Base-by-base conservation (phyloP, 2,888 invertebrate species). In the Caenorhabditis sp. region DNA sequence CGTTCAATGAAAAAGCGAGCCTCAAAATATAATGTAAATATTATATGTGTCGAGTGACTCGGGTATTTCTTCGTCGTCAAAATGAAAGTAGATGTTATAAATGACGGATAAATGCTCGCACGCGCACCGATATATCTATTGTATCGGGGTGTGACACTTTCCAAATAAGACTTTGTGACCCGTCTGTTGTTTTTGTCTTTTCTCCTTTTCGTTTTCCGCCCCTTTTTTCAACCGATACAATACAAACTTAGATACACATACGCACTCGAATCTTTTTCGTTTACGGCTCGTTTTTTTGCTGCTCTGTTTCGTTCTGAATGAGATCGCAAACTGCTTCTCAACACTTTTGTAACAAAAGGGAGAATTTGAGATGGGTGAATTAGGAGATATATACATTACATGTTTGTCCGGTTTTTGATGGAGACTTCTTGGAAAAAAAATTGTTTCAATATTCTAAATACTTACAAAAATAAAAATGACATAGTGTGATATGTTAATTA, bases 161-260 rank as follows among this genome's bases (percentile, higher is more conserved):
- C 72, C 72, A 72, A 72, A 72, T 72, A 72, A 68, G 72, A 58
- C 62, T 62, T 50, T 50, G 12, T 62, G 54, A 59, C 14, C 43
- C 10, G 49, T 66, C 59, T 57, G 66, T 71, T 71, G 71, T 71
- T 66, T 51, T 63, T 66, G 66, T 63, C 71, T 54, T 66, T 62
- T 57, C 60, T 58, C 66, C 62, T 58, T 57, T 60, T 55, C n/a
- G 19, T 67, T 67, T 72, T 67, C 72, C 67, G 67, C 67, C 72
- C 64, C 72, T 55, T 72, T 72, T 67, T 64, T 67, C 67, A 67
- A 67, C 60, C 67, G 67, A 67, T 72, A 67, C 71, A 67, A 67
- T 58, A 61, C 67, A 72, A 72, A 72, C 67, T 67, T 63, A 43
- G 31, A 31, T 31, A 31, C 31, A 31, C 31, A 31, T 31, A 31